Base-by-base conservation (phyloP, 2,797 vertebrate species). In the Acrocephalus scirpaceus region DNA sequence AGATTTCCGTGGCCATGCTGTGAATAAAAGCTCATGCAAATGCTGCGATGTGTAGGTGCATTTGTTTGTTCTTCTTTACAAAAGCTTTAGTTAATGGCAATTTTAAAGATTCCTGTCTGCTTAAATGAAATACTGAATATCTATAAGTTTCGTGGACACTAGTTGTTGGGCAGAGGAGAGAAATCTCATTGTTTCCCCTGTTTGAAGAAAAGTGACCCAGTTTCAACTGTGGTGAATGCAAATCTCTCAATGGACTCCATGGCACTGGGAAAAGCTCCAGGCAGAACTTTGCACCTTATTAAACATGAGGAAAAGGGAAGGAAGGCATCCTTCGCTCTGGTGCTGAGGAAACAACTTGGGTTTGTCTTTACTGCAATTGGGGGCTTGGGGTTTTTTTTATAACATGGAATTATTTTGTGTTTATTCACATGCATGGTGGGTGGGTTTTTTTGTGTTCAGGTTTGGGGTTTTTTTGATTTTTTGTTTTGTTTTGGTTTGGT, bases 321-420 rank as follows among this genome's bases (percentile, higher is more conserved):
- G 19, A 29, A 56, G 13, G 13, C 58, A 78, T 86, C 76, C 19
- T 47, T 57, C 54, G 26, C 40, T 57, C 32, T 47, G 23, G 8
- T 76, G 32, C 26, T 83, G 48, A 47, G 45, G n/a, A 62, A 88
- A 86, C 13, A 62, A 23, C 29, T 79, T 61, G 22, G 1, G n/a
- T 93, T 85, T 85, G 6, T 75, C 16, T 69, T 73, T 65, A 47
- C 32, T 47, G 13, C 10, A 15, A 5, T 48, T 8, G 2, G 2
- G 6, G 4, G 3, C 11, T 22, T 58, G 27, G 20, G 7, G 3
- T 0, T 0, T 2, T 45, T 77, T 69, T 83, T 21, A 38, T 32
- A 40, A n/a, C 3, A 6, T 3, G 8, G n/a, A 72, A 48, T 65
- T n/a, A 40, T 44, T 88, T 72, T 45, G 9, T 80, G 16, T 65